These are phyloP conservation scores for Odontocerum albicorne DNA, from an alignment of 2,888 invertebrate genomes.

Conservation along the genomic window DNA sequence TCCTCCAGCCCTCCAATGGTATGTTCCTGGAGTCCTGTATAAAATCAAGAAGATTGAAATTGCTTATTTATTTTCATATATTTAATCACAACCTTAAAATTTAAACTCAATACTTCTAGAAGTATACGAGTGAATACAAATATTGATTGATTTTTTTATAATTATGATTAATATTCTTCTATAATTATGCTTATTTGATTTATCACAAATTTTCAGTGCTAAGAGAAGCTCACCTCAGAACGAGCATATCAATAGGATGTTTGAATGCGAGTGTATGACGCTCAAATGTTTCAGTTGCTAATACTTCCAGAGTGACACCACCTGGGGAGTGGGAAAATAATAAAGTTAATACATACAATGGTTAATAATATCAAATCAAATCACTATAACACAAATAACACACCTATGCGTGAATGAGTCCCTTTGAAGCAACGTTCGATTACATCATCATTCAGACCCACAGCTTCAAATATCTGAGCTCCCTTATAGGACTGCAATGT, in stretches of 20 bases:
- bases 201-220: no score
- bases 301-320: slow-evolving; percentile 86
- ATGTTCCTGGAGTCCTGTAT: slow-evolving; percentile 87
- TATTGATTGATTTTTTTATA: neutral
- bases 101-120: no score
- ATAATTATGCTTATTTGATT: no score
- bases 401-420: slow-evolving; percentile 67
- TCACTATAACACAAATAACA: neutral
- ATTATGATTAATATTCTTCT: no score
- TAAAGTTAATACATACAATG: neutral
- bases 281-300: slow-evolving; percentile 84
- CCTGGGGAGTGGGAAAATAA: slow-evolving; percentile 50
- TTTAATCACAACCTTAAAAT: neutral
- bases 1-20: slow-evolving; percentile 96
- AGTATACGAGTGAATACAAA: no score
- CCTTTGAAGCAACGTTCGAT: slow-evolving; percentile 91
- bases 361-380: neutral
- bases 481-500: slow-evolving; percentile 98
- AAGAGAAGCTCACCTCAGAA: slow-evolving; percentile 63
- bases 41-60: slow-evolving; percentile 40
- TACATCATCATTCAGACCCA: slow-evolving; percentile 90
- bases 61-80: neutral
- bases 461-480: slow-evolving; percentile 99
- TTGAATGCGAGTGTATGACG: slow-evolving; percentile 79
- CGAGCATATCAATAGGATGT: slow-evolving; percentile 67